A percentile compares a stretch with the other conserved stretches of the same genome.
phyloP scores from a whole-genome alignment of 1,140 invertebrate species.

The Trichogramma pretiosum region DNA sequence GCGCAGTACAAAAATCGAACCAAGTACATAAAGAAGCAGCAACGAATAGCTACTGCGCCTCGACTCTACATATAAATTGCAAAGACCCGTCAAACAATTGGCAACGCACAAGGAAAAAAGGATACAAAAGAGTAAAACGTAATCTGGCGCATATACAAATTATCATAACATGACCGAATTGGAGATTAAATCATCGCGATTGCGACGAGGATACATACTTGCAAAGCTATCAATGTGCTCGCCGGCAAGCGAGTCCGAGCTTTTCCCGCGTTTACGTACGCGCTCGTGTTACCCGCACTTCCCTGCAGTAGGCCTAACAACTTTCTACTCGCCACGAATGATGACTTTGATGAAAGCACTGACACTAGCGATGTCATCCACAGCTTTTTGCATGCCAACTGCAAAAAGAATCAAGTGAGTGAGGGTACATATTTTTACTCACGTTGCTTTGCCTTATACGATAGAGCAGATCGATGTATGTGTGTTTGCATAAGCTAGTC shows the following conservation, averaged over 20 bases:
- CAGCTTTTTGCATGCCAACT: conserved; percentile 20
- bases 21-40: too few species aligned
- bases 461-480: too few species aligned
- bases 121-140: not conserved
- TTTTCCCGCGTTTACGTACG: conserved; percentile 1
- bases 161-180: too few species aligned
- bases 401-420: not conserved
- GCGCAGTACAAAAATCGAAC: too few species aligned
- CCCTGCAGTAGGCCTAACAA: too few species aligned
- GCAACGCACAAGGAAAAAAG: not conserved
- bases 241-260: conserved; percentile 3
- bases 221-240: conserved; percentile 11
- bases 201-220: conserved; percentile 13
- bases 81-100: conserved; percentile 1
- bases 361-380: conserved; percentile 14
- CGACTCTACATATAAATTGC: too few species aligned
- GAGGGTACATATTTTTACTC: too few species aligned
- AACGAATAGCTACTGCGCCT: too few species aligned
- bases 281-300: too few species aligned
- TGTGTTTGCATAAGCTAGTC: too few species aligned
- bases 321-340: conserved; percentile 3
- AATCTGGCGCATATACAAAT: too few species aligned
- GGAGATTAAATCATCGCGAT: not conserved
- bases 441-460: too few species aligned
- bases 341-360: conserved; percentile 12